Evolutionary conservation across 2,113 vertebrate genomes (phyloP).

Genomic region (Dasypus novemcinctus): DNA sequence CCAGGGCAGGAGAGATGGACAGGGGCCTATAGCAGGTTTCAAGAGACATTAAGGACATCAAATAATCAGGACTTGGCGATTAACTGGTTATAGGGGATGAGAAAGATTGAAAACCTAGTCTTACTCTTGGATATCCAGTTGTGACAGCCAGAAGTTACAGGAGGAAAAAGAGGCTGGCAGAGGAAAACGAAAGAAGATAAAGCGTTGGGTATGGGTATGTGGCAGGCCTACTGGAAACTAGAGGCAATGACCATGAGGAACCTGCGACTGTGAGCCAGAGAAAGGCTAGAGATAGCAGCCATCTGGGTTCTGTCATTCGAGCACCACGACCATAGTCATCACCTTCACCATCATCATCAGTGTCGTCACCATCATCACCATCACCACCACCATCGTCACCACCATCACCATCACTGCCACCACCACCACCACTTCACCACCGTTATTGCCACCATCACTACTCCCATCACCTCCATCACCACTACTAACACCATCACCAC

Average conservation of each 20-base stretch:
- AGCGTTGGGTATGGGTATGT: background rate
- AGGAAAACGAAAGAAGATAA: background rate
- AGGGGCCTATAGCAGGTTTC: background rate
- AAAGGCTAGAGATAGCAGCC: background rate
- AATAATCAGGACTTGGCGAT: background rate
- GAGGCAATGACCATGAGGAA: background rate
- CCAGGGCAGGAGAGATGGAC: background rate
- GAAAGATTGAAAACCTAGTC: background rate
- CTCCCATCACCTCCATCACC: rapidly evolving
- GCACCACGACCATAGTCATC: too few species aligned
- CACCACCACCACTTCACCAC: background rate
- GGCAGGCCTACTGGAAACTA: background rate
- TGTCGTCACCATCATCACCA: too few species aligned
- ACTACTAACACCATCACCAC: background rate
- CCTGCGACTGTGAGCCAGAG: background rate
- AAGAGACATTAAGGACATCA: background rate
- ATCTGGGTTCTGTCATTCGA: background rate
- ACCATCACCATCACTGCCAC: background rate
- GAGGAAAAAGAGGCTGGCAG: background rate
- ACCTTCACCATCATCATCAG: too few species aligned
- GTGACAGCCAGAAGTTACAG: background rate
- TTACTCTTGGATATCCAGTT: background rate
- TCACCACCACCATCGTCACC: too few species aligned
- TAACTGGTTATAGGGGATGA: background rate
- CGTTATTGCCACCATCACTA: background rate